These are phyloP conservation scores for Harpagoxenus sublaevis DNA, from an alignment of 2,888 invertebrate species.

Conservation along the genomic window DNA sequence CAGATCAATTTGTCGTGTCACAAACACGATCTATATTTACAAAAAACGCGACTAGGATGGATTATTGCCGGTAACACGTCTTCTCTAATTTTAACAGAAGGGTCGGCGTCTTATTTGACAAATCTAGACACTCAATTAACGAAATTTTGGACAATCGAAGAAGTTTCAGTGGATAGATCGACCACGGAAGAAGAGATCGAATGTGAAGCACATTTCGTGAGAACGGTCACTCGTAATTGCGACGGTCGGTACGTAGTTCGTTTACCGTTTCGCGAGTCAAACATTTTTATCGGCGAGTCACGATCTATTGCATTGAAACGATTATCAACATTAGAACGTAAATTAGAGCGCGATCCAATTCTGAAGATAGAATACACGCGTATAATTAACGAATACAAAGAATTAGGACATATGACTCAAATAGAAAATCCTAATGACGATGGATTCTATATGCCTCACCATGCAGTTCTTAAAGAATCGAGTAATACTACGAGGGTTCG, in stretches of 20 bases:
- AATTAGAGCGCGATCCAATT: too few relatives aligned
- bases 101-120: not conserved
- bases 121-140: not conserved
- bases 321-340: not conserved
- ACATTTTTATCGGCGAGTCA: not conserved
- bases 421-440: too few relatives aligned
- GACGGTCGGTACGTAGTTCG: not conserved
- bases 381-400: too few relatives aligned
- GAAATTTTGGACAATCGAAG: not conserved
- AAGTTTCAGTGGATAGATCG: not conserved
- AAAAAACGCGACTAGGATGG: constrained; percentile 57
- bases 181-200: not conserved
- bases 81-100: too few relatives aligned
- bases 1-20: constrained; percentile 5
- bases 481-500: too few relatives aligned
- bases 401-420: too few relatives aligned
- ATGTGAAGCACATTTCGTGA: not conserved
- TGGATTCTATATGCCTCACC: too few relatives aligned
- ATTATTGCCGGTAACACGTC: not conserved
- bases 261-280: not conserved
- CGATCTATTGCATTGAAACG: not conserved
- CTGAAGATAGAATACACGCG: too few relatives aligned
- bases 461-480: too few relatives aligned
- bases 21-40: constrained; percentile 19
- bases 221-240: too few relatives aligned